Base-by-base conservation (phyloP, 2,797 vertebrate genomes). In the Tenualosa ilisha region DNA sequence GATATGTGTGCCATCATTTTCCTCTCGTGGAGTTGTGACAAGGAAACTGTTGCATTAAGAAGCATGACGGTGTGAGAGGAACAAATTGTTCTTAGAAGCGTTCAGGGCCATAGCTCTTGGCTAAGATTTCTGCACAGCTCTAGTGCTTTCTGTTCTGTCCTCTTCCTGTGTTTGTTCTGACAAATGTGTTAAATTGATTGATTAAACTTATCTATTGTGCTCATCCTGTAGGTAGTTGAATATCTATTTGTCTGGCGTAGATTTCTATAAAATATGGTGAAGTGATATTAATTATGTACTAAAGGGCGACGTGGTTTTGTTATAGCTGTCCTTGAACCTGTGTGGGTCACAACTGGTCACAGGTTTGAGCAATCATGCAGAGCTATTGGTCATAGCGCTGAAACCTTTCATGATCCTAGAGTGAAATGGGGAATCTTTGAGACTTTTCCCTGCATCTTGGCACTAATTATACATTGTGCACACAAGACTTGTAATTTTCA, bases 41-140 rank as follows among this genome's bases (percentile, higher is more conserved):
- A 72, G 65, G 20, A 79, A 79, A 79, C 37, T 46, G 72, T 46
- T 79, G 72, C 72, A 43, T 79, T 46, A 15, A 43, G 40, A 79
- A 46, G 40, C 17, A 79, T 40, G 1, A 20, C 37, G 17, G 13
- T 75, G 68, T 9, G 37, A 43, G 65, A 72, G 8, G 37, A 79
- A 63, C 7, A 24, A 79, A 79, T 79, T 20, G 37, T 79, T 46
- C 72, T 2, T 17, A 79, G 37, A 43, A 43, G 6, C 17, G 12
- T 72, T 31, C 37, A 31, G 12, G 37, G 65, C 65, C n/a, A 8
- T 72, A 72, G 65, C 65, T 31, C 24, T 72, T 72, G 65, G 65
- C 65, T 37, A 72, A 31, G 3, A 72, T 37, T 72, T 40, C 65
- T 72, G 12, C 31, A 37, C 15, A 24, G 22, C 59, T 63, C 2